Conservation (phyloP, 2,888 invertebrate species). For the Lucinisca nassula region DNA sequence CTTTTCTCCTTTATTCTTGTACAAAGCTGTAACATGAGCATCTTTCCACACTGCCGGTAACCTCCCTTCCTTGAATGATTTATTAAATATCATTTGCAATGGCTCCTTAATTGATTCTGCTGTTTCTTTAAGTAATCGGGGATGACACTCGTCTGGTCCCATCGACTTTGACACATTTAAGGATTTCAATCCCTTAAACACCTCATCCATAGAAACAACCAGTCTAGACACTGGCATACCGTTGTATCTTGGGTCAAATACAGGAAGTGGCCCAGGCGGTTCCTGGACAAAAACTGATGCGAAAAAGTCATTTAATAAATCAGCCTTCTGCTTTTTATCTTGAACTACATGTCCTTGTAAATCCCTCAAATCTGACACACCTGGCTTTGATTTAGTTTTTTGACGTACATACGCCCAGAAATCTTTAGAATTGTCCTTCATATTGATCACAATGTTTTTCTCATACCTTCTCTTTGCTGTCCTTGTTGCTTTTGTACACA, state of each 20-base stretch:
- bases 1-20: no score
- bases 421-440: neutral
- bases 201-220: neutral
- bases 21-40: no score
- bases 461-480: neutral
- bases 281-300: conserved; percentile 11
- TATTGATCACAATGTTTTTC: neutral
- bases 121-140: conserved; percentile 20
- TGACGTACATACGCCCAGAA: conserved; percentile 11
- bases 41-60: no score
- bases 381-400: neutral
- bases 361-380: conserved; percentile 1
- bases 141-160: conserved; percentile 25
- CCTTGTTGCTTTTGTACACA: neutral
- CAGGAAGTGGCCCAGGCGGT: conserved; percentile 7
- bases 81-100: no score
- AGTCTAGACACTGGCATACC: conserved; percentile 9
- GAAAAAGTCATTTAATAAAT: conserved; percentile 19
- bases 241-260: conserved; percentile 22
- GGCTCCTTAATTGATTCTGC: no score
- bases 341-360: neutral
- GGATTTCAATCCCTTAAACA: neutral
- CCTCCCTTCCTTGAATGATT: no score
- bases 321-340: conserved; percentile 11
- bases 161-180: conserved; percentile 16